Percentiles rank a stretch among this genome's conserved stretches.
Evolutionary conservation across 2,797 vertebrate species (phyloP).

Genomic region (Galago senegalensis): DNA sequence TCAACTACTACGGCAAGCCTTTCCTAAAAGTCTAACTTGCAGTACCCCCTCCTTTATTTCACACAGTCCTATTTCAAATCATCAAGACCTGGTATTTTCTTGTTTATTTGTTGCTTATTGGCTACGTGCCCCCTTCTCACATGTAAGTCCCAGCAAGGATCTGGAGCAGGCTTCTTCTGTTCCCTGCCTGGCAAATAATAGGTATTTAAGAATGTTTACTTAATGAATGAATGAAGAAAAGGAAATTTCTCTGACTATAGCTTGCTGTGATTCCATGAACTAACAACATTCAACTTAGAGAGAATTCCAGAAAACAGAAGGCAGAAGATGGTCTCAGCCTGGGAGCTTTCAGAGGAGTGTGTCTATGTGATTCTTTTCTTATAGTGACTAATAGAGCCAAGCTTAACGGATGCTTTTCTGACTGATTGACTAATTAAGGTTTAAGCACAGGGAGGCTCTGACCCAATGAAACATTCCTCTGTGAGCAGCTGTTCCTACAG

Average conservation of each 20-base stretch:
- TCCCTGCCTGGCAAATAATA: neutral
- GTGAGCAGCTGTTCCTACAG: neutral
- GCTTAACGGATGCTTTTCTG: conserved; percentile 62
- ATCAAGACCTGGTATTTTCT: neutral
- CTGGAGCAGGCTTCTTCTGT: neutral
- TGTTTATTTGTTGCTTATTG: neutral
- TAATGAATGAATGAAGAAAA: conserved; percentile 40
- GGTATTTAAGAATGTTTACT: neutral
- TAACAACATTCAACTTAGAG: neutral
- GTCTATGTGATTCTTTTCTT: conserved; percentile 19
- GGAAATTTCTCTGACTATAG: neutral
- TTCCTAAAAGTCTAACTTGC: neutral
- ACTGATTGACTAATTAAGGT: conserved; percentile 65
- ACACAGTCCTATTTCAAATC: too few species aligned
- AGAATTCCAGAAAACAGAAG: conserved; percentile 49
- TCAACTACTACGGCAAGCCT: neutral
- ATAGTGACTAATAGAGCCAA: neutral
- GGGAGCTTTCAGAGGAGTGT: neutral
- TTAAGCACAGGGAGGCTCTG: conserved; percentile 2
- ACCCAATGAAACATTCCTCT: conserved; percentile 48
- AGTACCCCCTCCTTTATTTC: neutral
- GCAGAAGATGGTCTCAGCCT: neutral
- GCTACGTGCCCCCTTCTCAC: neutral
- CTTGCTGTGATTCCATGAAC: neutral
- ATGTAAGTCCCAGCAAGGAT: neutral